These are phyloP conservation scores for Laspeyria flexula DNA, from an alignment of 2,888 invertebrate genomes.

Conservation along the genomic window DNA sequence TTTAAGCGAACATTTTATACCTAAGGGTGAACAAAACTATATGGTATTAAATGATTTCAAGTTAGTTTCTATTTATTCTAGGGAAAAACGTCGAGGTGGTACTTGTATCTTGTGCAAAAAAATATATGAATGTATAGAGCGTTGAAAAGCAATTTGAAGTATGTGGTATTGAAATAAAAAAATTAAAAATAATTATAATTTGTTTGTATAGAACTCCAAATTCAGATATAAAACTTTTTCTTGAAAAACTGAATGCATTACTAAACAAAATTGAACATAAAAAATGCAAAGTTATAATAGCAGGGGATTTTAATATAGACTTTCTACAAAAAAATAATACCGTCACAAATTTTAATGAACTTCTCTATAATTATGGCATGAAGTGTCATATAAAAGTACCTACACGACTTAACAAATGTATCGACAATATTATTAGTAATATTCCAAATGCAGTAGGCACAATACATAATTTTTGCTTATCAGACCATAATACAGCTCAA, in stretches of 20 bases:
- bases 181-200: background rate
- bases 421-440: conserved; percentile 6
- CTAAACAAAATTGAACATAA: background rate
- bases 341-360: conserved; percentile 1
- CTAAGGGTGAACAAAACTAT: background rate
- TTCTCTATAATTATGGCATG: conserved; percentile 1
- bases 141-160: conserved; percentile 1
- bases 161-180: background rate
- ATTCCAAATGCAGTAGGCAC: conserved; percentile 1
- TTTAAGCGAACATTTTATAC: background rate
- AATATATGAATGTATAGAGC: background rate
- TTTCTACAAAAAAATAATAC: background rate
- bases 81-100: background rate
- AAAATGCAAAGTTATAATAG: background rate
- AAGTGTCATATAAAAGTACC: background rate
- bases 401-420: conserved; percentile 1
- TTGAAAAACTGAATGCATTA: background rate
- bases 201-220: background rate
- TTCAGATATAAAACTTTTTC: background rate
- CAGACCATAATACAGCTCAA: conserved; percentile 7
- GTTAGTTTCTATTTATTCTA: background rate
- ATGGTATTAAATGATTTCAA: background rate
- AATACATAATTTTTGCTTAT: conserved; percentile 2
- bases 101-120: background rate
- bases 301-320: background rate